A percentile compares a stretch with the other conserved stretches of the same genome.
These are phyloP conservation scores for Hassar affinis DNA, from an alignment of 2,113 vertebrate species.

Conservation along the genomic window DNA sequence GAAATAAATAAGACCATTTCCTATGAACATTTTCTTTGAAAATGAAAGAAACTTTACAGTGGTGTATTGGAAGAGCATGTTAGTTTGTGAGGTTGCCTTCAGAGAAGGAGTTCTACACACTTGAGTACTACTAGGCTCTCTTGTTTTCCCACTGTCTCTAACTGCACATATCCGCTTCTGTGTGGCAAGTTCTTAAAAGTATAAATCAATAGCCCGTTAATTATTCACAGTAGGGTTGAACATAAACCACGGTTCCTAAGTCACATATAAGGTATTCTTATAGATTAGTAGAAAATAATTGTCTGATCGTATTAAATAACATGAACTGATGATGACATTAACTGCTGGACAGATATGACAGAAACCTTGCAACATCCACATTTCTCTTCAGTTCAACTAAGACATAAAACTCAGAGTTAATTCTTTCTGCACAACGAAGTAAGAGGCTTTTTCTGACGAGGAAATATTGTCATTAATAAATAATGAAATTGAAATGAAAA, in stretches of 20 bases:
- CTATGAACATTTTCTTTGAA: slow-evolving; percentile 63
- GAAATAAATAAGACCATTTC: slow-evolving; percentile 86
- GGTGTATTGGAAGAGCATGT: slow-evolving; percentile 77
- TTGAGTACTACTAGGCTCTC: slow-evolving; percentile 34
- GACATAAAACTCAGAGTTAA: slow-evolving; percentile 12
- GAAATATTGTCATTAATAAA: slow-evolving; percentile 34
- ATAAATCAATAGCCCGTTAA: slow-evolving; percentile 43
- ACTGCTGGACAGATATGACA: slow-evolving; percentile 25
- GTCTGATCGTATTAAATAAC: not conserved
- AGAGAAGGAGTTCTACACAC: slow-evolving; percentile 55
- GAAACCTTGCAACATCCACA: slow-evolving; percentile 24
- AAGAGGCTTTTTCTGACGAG: slow-evolving; percentile 27
- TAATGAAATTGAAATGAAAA: slow-evolving; percentile 36
- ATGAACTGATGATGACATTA: slow-evolving; percentile 5
- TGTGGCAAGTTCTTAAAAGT: slow-evolving; percentile 19
- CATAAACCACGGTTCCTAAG: slow-evolving; percentile 44
- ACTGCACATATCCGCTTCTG: slow-evolving; percentile 37
- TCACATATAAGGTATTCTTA: slow-evolving; percentile 35
- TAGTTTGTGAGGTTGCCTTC: slow-evolving; percentile 68
- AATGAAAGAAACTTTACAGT: slow-evolving; percentile 68
- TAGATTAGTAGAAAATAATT: slow-evolving; percentile 30
- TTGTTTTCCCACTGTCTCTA: slow-evolving; percentile 31
- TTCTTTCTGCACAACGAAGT: slow-evolving; percentile 16
- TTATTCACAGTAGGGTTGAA: slow-evolving; percentile 52
- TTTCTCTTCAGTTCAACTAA: slow-evolving; percentile 7